Evolutionary conservation across 2,797 vertebrate genomes (phyloP).

Genomic region (Poeciliopsis presidionis): DNA sequence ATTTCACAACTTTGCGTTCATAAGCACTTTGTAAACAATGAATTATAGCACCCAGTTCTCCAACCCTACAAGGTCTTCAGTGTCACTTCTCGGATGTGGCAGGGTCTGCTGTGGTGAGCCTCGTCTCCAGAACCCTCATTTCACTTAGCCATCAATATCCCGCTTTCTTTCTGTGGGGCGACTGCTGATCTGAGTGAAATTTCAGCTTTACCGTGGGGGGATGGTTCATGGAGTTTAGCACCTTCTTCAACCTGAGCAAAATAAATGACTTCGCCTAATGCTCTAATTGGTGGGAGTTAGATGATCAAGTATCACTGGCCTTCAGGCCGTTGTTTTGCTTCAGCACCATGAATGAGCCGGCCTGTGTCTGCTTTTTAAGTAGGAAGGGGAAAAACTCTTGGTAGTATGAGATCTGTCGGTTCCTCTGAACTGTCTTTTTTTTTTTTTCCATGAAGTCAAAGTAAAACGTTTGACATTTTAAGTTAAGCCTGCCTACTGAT

Average conservation of each 20-base stretch:
- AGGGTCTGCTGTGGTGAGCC: slow-evolving; percentile 63
- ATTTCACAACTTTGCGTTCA: not conserved
- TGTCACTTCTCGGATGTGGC: slow-evolving; percentile 77
- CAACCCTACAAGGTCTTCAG: slow-evolving; percentile 1
- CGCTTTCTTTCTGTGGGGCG: slow-evolving; percentile 76
- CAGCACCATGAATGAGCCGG: slow-evolving; percentile 68
- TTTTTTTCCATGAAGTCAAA: slow-evolving; percentile 72
- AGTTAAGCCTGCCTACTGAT: slow-evolving; percentile 71
- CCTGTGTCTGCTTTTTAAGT: slow-evolving; percentile 67
- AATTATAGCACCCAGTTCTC: slow-evolving; percentile 38
- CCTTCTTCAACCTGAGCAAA: slow-evolving; percentile 79
- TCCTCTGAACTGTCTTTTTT: slow-evolving; percentile 69
- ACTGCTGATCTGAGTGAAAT: slow-evolving; percentile 78
- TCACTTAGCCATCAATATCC: slow-evolving; percentile 68
- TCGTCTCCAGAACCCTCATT: slow-evolving; percentile 67
- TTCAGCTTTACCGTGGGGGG: slow-evolving; percentile 80
- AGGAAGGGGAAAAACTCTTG: slow-evolving; percentile 49
- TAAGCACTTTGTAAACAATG: slow-evolving; percentile 37
- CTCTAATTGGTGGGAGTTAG: slow-evolving; percentile 81
- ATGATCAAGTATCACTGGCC: slow-evolving; percentile 79
- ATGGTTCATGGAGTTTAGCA: slow-evolving; percentile 81
- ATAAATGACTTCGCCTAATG: slow-evolving; percentile 82
- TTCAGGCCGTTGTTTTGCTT: slow-evolving; percentile 72
- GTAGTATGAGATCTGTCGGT: slow-evolving; percentile 64
- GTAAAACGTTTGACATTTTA: slow-evolving; percentile 75